Evolutionary conservation across 2,797 vertebrate species (phyloP).

Genomic region (Molossus molossus): DNA sequence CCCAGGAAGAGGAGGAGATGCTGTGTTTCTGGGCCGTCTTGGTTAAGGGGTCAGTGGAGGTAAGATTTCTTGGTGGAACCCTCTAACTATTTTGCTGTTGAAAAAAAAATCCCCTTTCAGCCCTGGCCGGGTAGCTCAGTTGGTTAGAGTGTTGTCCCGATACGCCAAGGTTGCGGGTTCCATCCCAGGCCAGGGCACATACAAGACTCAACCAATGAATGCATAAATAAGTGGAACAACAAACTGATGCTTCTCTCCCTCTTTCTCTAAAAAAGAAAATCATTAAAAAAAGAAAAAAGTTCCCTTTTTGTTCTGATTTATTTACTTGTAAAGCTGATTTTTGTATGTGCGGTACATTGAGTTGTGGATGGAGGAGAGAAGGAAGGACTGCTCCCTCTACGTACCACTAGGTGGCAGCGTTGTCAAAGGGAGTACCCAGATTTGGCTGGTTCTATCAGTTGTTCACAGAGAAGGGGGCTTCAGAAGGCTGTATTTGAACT

Average conservation of each 20-base stretch:
- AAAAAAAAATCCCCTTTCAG: background rate
- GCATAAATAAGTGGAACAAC: background rate
- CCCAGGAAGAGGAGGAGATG: background rate
- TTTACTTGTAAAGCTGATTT: background rate
- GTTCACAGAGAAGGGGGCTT: background rate
- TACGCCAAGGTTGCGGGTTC: background rate
- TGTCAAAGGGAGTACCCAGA: conserved; percentile 48
- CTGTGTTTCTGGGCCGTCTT: background rate
- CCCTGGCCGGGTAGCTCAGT: background rate
- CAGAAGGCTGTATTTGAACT: conserved; percentile 10
- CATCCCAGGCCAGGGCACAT: background rate
- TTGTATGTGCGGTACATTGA: rapidly evolving
- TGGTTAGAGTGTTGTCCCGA: background rate
- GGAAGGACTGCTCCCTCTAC: background rate
- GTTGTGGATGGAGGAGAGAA: background rate
- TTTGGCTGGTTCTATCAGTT: rapidly evolving
- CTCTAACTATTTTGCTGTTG: background rate
- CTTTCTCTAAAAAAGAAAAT: background rate
- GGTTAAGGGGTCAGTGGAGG: background rate
- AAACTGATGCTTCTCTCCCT: background rate
- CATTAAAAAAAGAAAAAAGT: background rate
- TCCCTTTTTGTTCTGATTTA: background rate
- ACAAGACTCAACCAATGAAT: background rate
- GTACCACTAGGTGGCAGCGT: conserved; percentile 63
- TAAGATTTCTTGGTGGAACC: background rate